Conservation (phyloP, 2,888 invertebrate species). For the Tipula lateralis region DNA sequence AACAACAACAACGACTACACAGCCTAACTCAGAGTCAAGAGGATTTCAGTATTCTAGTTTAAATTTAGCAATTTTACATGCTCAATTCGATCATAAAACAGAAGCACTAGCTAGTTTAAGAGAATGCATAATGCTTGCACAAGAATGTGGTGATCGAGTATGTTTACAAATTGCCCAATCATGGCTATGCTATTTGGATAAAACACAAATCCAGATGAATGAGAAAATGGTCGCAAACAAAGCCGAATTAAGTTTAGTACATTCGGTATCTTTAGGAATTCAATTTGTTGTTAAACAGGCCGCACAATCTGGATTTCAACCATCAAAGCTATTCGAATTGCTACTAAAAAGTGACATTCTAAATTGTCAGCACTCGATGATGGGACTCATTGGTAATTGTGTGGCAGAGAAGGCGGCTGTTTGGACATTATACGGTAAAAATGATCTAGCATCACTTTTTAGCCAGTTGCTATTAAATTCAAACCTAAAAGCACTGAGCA, state of each 20-base stretch:
- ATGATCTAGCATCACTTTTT: conserved; percentile 74
- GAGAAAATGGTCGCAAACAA: conserved; percentile 66
- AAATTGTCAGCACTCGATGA: conserved; percentile 78
- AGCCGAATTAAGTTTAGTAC: conserved; percentile 62
- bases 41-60: conserved; percentile 83
- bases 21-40: conserved; percentile 51
- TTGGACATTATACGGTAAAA: conserved; percentile 85
- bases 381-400: conserved; percentile 74
- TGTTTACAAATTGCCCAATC: conserved; percentile 81
- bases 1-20: conserved; percentile 48
- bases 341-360: conserved; percentile 78
- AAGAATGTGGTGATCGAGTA: conserved; percentile 79
- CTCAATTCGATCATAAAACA: conserved; percentile 67
- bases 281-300: conserved; percentile 74
- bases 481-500: conserved; percentile 60
- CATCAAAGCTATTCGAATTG: conserved; percentile 56
- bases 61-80: conserved; percentile 84
- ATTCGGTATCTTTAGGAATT: conserved; percentile 67
- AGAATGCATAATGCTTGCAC: conserved; percentile 82
- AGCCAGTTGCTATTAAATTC: conserved; percentile 73
- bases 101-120: conserved; percentile 76
- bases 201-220: conserved; percentile 57
- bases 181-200: conserved; percentile 64
- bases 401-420: conserved; percentile 77
- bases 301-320: conserved; percentile 51